phyloP scores from a whole-genome alignment of 2,113 vertebrate species.

The Xerus inauris region DNA sequence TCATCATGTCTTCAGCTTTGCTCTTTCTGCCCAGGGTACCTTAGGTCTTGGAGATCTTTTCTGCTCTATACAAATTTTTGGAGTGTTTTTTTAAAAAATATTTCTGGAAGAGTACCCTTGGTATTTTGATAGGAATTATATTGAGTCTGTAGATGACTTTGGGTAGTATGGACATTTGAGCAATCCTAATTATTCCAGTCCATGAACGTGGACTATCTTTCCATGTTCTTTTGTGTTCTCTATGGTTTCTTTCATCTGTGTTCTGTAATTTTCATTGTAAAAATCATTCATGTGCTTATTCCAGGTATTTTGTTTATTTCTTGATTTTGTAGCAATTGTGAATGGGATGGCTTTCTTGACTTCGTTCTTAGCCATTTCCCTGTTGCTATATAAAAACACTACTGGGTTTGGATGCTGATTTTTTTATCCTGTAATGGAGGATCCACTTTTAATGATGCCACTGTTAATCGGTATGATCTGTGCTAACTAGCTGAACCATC shows the following conservation, averaged over 20 bases:
- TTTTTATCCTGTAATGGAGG: neutral
- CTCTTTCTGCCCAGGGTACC: too few relatives aligned
- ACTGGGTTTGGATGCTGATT: neutral
- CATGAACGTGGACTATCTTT: neutral
- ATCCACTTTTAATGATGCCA: neutral
- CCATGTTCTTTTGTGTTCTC: neutral
- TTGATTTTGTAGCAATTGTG: neutral
- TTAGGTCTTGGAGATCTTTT: neutral
- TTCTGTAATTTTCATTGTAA: neutral
- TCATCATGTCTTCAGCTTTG: neutral
- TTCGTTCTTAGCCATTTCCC: neutral
- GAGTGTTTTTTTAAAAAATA: too few relatives aligned
- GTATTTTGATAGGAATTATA: neutral
- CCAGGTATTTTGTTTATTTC: neutral
- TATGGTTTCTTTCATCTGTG: too few relatives aligned
- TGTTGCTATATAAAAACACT: neutral
- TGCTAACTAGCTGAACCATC: neutral
- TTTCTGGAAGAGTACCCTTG: neutral
- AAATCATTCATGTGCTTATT: neutral
- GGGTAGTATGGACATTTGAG: neutral
- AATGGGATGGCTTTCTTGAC: neutral
- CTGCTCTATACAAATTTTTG: neutral
- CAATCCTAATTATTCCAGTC: neutral
- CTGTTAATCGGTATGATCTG: neutral
- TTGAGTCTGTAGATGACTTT: neutral